phyloP scores from a whole-genome alignment of 2,797 vertebrate species.

The Leptoclinus maculatus region DNA sequence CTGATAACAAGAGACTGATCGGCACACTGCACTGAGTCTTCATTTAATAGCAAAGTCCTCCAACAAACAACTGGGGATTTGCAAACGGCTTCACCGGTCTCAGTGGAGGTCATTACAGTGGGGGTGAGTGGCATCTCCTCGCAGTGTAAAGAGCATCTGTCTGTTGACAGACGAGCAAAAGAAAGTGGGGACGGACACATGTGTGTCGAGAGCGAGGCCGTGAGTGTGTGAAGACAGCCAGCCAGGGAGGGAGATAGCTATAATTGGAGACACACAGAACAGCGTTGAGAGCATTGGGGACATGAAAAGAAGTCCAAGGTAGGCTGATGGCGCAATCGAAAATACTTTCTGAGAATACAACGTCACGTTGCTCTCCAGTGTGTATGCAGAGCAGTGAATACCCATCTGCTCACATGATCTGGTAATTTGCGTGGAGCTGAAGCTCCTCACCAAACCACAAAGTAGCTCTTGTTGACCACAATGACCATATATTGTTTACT shows the following conservation, averaged over 20 bases:
- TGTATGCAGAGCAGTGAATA: neutral
- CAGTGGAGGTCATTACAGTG: constrained; percentile 82
- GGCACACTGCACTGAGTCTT: constrained; percentile 54
- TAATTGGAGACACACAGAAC: constrained; percentile 60
- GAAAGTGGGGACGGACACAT: constrained; percentile 26
- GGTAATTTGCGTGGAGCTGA: neutral
- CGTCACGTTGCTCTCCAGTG: constrained; percentile 1
- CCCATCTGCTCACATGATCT: constrained; percentile 10
- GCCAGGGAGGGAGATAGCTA: constrained; percentile 26
- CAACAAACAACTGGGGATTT: constrained; percentile 74
- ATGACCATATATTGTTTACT: constrained; percentile 20
- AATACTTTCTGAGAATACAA: constrained; percentile 40
- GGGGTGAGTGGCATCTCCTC: constrained; percentile 53
- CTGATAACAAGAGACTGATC: constrained; percentile 64
- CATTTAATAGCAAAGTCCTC: constrained; percentile 64
- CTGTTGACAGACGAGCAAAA: constrained; percentile 43
- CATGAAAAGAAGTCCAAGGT: constrained; percentile 31
- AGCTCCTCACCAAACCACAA: neutral
- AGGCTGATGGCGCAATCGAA: constrained; percentile 50
- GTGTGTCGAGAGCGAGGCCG: neutral
- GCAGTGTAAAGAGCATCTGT: constrained; percentile 17
- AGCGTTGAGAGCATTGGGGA: constrained; percentile 36
- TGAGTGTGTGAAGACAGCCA: constrained; percentile 28
- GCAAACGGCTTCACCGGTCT: constrained; percentile 72
- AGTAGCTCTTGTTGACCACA: neutral